Base-by-base conservation (phyloP, 2,113 vertebrate species). In the Dasyprocta punctata region DNA sequence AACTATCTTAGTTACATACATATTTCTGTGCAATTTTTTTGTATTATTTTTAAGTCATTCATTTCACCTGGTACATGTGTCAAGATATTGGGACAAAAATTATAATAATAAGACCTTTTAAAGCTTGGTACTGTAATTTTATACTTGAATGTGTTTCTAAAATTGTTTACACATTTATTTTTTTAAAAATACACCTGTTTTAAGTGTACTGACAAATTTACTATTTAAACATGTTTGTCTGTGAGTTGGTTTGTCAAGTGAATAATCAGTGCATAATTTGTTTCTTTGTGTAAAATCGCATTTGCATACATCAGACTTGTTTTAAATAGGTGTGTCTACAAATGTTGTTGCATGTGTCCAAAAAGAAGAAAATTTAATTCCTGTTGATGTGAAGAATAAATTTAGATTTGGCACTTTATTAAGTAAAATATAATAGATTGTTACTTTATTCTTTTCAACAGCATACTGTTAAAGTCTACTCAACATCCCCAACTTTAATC, bases 351-450 rank as follows among this genome's bases (percentile, higher is more conserved):
- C 30, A 30, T 85, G 3, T 95, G 41, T 94, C 92, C 95, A 71
- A 84, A 96, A 94, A 86, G 54, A 94, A 96, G 63, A 97, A 90
- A 90, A 90, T 94, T 92, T 97, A 91, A 95, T 94, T 92, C 95
- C 49, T 91, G 22, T 92, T 97, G 83, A 97, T 94, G 86, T 78
- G 60, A 94, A 65, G 93, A 95, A 84, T 61, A 90, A 84, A 61
- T 94, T 96, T 52, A 58, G 81, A 92, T 94, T 95, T 96, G 56
- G 67, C 82, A 91, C 24, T 83, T 93, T 82, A 82, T 77, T 94
- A 84, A 94, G 47, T 95, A 65, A 92, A 65, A 78, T 28, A 77
- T 26, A 47, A 58, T 20, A 94, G 52, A 89, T 97, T 90, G 85
- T 93, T 97, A 49, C 84, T 85, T 33, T 81, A 56, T 78, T 92